Evolutionary conservation across 2,888 invertebrate genomes (phyloP), one percentile per base, ranked within the genome.

Genomic region (Aproaerema taeniolella): DNA sequence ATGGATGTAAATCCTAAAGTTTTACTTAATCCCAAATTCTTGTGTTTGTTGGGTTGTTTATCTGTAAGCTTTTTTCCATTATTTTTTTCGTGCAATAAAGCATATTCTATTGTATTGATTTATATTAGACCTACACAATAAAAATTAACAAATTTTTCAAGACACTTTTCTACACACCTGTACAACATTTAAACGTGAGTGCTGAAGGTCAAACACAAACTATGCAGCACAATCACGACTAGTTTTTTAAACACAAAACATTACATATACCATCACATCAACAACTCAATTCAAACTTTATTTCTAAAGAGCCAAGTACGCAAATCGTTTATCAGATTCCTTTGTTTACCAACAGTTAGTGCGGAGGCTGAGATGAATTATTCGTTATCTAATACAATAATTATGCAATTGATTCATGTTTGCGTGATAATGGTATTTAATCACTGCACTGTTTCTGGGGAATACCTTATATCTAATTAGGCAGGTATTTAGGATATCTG

Each of bases 141-240:
- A n/a, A n/a, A n/a, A n/a, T n/a, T n/a, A n/a, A n/a, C n/a, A n/a
- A n/a, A n/a, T n/a, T n/a, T n/a, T n/a, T n/a, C n/a, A n/a, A n/a
- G n/a, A 35, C 42, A 53, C 42, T 67, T 67, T 47, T 54, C 31
- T 29, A 12, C 9, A 1, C 43, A 50, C 49, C 53, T 56, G 63
- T 79, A 75, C 73, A n/a, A n/a, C 16, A 39, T 36, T 47, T 49
- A 53, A 61, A 65, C 82, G 80, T 79, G 79, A 79, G 64, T 54
- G 59, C 55, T 63, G 71, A 80, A 82, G 82, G 82, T 79, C 81
- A 67, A 42, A 50, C n/a, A 51, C 58, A 51, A 68, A 64, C 69
- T 76, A 81, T 81, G 80, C 80, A 73, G 75, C 66, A 67, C 61
- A 67, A 74, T 76, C 77, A 77, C 76, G 76, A 75, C 61, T 55